These are phyloP conservation scores for Passer montanus DNA, from an alignment of 2,113 vertebrate genomes.

Conservation along the genomic window DNA sequence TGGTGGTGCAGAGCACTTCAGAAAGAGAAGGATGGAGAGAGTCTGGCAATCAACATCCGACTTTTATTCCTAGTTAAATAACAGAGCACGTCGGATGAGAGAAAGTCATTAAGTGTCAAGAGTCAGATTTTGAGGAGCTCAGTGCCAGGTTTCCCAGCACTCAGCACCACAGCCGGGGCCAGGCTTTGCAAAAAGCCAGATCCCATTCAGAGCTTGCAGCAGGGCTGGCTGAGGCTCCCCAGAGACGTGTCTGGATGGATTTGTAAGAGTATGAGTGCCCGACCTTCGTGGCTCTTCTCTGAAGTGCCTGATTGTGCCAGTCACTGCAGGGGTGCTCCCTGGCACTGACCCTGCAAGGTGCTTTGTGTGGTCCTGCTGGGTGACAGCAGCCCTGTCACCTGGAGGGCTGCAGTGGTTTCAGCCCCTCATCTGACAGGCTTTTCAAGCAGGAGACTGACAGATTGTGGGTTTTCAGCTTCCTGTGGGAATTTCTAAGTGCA, in stretches of 20 bases:
- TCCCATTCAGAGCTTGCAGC: background rate
- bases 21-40: constrained; percentile 7
- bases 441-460: constrained; percentile 37
- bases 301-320: background rate
- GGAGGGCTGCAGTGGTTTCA: background rate
- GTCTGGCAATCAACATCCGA: background rate
- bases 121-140: constrained; percentile 24
- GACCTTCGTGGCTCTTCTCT: background rate
- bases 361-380: accelerated
- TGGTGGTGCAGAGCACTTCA: constrained; percentile 7
- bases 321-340: accelerated
- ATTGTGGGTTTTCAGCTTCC: constrained; percentile 48
- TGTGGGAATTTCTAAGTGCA: constrained; percentile 61
- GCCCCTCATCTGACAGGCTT: background rate
- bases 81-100: background rate
- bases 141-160: constrained; percentile 31
- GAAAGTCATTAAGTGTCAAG: constrained; percentile 45
- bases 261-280: accelerated
- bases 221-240: background rate
- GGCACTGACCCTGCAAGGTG: background rate
- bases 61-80: constrained; percentile 40
- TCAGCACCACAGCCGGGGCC: background rate
- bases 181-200: constrained; percentile 8
- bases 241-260: background rate
- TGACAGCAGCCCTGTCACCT: background rate